Evolutionary conservation across 2,888 invertebrate genomes (phyloP).

Genomic region (Creontiades dilutus): DNA sequence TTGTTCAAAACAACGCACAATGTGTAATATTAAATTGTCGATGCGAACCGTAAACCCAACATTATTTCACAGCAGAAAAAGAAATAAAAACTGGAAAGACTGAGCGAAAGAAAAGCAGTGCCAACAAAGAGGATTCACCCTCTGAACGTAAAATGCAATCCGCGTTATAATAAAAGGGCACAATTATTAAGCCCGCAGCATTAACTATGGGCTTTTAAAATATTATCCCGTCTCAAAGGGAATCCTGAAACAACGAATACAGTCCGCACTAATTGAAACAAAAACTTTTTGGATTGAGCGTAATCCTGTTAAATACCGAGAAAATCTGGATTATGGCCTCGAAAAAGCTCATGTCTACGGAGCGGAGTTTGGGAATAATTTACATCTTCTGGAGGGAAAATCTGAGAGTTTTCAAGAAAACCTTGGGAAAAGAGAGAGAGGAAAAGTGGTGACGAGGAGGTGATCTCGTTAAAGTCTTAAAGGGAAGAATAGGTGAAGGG

Average conservation of each 20-base stretch:
- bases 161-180: not conserved
- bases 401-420: slow-evolving; percentile 52
- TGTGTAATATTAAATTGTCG: too few species aligned
- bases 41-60: too few species aligned
- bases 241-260: not conserved
- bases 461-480: slow-evolving; percentile 67
- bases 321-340: slow-evolving; percentile 55
- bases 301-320: slow-evolving; percentile 60
- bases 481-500: slow-evolving; percentile 60
- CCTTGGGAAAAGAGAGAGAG: slow-evolving; percentile 28
- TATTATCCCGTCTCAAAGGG: slow-evolving; percentile 23
- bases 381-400: slow-evolving; percentile 44
- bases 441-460: not conserved
- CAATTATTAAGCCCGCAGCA: slow-evolving; percentile 1
- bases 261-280: slow-evolving; percentile 45
- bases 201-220: not conserved
- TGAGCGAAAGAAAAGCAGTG: not conserved
- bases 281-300: slow-evolving; percentile 47
- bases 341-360: not conserved
- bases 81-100: not conserved
- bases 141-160: not conserved
- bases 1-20: too few species aligned
- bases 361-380: slow-evolving; percentile 26
- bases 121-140: not conserved
- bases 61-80: too few species aligned